Conservation (phyloP, 1,140 invertebrate genomes). For the Drosophila gunungcola region DNA sequence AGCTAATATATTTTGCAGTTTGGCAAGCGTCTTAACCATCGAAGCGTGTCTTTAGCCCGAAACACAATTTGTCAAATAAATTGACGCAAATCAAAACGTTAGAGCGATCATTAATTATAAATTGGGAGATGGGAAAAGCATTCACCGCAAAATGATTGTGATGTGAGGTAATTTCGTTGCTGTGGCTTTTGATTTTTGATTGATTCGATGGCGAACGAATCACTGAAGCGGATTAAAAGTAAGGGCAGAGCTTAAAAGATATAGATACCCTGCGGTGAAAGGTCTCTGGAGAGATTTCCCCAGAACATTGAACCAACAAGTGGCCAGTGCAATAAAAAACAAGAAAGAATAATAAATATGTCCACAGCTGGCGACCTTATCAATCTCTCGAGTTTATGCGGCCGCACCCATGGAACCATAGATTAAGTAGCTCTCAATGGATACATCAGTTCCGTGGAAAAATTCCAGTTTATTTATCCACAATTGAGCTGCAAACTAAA, state of each 20-base stretch:
- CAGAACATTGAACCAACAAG: constrained; percentile 32
- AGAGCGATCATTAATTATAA: constrained; percentile 65
- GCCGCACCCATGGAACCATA: constrained; percentile 3
- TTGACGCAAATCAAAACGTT: constrained; percentile 61
- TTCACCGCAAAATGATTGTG: constrained; percentile 38
- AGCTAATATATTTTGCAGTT: constrained; percentile 6
- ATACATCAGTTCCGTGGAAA: constrained; percentile 9
- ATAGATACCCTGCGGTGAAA: constrained; percentile 27
- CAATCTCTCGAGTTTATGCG: constrained; percentile 13
- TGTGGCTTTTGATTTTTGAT: constrained; percentile 62
- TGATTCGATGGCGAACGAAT: constrained; percentile 30
- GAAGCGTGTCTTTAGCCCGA: constrained; percentile 46
- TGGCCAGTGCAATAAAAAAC: constrained; percentile 20
- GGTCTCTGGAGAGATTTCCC: constrained; percentile 7
- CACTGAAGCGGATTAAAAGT: constrained; percentile 10
- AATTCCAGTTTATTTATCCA: constrained; percentile 16
- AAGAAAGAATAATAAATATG: constrained; percentile 10
- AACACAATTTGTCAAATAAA: constrained; percentile 62
- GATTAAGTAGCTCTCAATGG: constrained; percentile 2
- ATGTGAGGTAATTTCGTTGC: constrained; percentile 54
- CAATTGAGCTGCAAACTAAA: not conserved
- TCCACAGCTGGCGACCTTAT: constrained; percentile 21
- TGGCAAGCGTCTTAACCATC: constrained; percentile 4
- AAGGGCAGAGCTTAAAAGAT: not conserved
- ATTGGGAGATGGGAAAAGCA: constrained; percentile 30